Evolutionary conservation across 2,888 invertebrate genomes (phyloP).

Genomic region (Oxytorus armatus): DNA sequence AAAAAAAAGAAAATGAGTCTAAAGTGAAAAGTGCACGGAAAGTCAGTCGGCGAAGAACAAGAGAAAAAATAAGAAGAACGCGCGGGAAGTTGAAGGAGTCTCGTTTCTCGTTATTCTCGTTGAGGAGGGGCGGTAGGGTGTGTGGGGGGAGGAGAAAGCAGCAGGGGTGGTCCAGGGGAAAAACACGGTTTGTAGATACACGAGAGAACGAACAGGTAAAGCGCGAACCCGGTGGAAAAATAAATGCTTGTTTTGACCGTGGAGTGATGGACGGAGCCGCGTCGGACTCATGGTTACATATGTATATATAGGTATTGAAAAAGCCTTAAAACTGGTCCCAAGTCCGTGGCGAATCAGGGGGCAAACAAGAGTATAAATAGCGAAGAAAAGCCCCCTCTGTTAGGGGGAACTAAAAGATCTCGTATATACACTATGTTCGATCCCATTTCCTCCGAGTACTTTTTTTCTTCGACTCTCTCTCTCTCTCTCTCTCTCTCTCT

Average conservation of each 20-base stretch:
- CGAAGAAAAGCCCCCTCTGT: conserved; percentile 47
- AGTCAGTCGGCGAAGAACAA: conserved; percentile 24
- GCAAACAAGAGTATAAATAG: conserved; percentile 79
- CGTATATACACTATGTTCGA: not conserved
- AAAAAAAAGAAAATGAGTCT: conserved; percentile 4
- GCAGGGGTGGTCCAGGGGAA: conserved; percentile 56
- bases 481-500: conserved; percentile 41
- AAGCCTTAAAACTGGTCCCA: conserved; percentile 26
- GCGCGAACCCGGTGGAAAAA: conserved; percentile 68
- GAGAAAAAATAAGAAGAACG: conserved; percentile 25
- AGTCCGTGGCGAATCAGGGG: conserved; percentile 80
- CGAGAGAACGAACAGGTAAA: conserved; percentile 56
- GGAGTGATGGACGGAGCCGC: conserved; percentile 68
- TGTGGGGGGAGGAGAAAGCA: conserved; percentile 54
- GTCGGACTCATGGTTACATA: conserved; percentile 27
- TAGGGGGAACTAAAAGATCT: conserved; percentile 45
- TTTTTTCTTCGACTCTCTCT: too few relatives aligned
- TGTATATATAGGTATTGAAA: conserved; percentile 14
- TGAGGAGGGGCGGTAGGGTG: conserved; percentile 45
- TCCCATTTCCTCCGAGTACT: conserved; percentile 54
- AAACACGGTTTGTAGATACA: conserved; percentile 48
- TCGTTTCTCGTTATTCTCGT: conserved; percentile 13
- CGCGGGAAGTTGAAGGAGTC: conserved; percentile 45
- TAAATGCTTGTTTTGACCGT: conserved; percentile 77
- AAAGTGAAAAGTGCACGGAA: conserved; percentile 22